Conservation (phyloP, 2,797 vertebrate species). For the Manis pentadactyla region DNA sequence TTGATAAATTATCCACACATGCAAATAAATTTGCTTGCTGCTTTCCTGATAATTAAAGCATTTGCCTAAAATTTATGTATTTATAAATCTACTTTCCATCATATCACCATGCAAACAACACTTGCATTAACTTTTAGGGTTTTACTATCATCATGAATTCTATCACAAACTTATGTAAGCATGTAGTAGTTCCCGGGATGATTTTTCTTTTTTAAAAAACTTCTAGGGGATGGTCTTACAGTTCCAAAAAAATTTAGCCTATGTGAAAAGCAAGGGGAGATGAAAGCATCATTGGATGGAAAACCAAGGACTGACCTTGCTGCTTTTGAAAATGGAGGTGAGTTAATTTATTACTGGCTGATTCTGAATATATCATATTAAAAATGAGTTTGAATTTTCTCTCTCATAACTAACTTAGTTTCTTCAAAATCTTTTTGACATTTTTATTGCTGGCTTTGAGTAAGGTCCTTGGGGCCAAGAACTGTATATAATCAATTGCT, state of each 20-base stretch:
- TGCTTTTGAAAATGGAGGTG: slow-evolving; percentile 84
- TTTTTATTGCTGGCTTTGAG: background rate
- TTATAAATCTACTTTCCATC: slow-evolving; percentile 17
- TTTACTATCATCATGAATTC: background rate
- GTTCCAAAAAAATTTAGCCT: slow-evolving; percentile 74
- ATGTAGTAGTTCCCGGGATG: background rate
- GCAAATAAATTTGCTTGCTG: background rate
- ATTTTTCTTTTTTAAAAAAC: background rate
- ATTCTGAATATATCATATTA: background rate
- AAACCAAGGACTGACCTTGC: slow-evolving; percentile 71
- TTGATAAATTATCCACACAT: slow-evolving; percentile 1
- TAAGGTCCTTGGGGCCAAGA: background rate
- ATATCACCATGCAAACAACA: background rate
- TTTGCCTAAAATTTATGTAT: background rate
- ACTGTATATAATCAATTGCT: background rate
- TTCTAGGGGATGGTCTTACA: slow-evolving; percentile 80
- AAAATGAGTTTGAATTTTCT: background rate
- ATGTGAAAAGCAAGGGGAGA: slow-evolving; percentile 73
- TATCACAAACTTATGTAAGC: background rate
- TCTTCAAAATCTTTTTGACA: background rate
- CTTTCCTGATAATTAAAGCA: slow-evolving; percentile 27
- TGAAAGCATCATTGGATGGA: slow-evolving; percentile 63
- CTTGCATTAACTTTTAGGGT: background rate
- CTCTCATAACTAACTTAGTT: background rate
- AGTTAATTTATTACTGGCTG: slow-evolving; percentile 7